phyloP scores from a whole-genome alignment of 2,113 vertebrate species.

The Hystrix cristata region DNA sequence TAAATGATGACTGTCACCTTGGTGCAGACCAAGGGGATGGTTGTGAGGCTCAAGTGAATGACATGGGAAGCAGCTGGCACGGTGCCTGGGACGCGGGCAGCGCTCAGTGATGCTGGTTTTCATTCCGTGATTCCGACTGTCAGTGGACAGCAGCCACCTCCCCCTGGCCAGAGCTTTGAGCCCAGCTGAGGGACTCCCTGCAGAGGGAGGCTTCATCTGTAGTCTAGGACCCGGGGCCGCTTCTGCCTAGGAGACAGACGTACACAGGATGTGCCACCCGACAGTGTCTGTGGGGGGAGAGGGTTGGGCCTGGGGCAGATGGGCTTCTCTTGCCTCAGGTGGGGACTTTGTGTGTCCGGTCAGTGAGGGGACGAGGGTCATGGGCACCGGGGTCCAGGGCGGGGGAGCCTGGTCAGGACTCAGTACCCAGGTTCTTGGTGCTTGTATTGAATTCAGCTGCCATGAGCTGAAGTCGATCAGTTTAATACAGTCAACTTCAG shows the following conservation, averaged over 20 bases:
- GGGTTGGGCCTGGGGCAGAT: neutral
- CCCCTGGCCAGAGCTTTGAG: neutral
- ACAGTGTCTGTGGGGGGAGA: neutral
- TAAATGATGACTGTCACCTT: neutral
- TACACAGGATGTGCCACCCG: neutral
- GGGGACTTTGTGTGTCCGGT: too few species aligned
- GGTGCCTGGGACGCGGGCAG: accelerated
- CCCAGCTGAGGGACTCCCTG: too few species aligned
- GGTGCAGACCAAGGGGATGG: neutral
- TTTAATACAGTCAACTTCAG: neutral
- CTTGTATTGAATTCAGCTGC: neutral
- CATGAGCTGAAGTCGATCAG: neutral
- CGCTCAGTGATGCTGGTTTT: accelerated
- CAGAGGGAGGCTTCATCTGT: neutral
- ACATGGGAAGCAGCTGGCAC: accelerated
- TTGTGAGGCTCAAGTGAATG: neutral
- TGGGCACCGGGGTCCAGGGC: neutral
- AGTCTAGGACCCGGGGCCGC: neutral
- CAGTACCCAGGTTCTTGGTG: neutral
- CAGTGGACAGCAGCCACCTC: neutral
- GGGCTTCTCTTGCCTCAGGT: neutral
- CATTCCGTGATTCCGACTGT: accelerated
- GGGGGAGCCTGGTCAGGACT: neutral
- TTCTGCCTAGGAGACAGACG: neutral
- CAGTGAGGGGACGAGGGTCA: accelerated